Base-by-base conservation (phyloP, 1,140 invertebrate species). In the Scylla paramamosain region DNA sequence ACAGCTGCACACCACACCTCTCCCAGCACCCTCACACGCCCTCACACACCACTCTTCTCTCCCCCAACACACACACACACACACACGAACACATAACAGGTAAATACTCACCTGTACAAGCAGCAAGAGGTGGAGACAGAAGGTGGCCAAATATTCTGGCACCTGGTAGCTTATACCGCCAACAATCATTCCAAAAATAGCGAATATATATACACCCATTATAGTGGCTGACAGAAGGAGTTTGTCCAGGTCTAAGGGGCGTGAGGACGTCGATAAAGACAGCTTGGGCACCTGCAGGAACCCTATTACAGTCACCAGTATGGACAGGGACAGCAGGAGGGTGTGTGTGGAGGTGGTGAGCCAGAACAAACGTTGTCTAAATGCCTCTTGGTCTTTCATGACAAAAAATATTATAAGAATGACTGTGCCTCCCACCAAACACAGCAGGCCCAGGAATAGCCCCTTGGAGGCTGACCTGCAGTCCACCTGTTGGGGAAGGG, bases 321-420 rank as follows among this genome's bases (percentile, higher is more conserved):
- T 97, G 10, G 97, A 97, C 4, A 97, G 94, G 0, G 97, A 97
- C 4, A 96, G 95, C n/a, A 96, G 96, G 39, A 96, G 93, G 45
- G 96, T 96, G 97, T 97, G 89, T 96, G 97, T 2, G 28, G 96
- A 96, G 88, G 96, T 96, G 67, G 96, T 96, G 20, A 97, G 96
- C 97, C 97, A 97, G 83, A 97, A 96, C 29, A 97, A 97, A 97
- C 94, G 97, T 93, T 12, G 97, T 92, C 86, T 97, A 59, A 98
- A 97, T 90, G 97, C 97, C 28, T 97, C 96, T 92, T 97, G 97
- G 84, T 97, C 97, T 86, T 97, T 97, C 59, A 98, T 97, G 8
- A 98, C 97, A 48, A 98, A 97, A 96, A 98, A 98, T 28, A 98
- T 97, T n/a, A 98, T 97, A 14, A 98, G 97, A 7, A 98, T 97